Evolutionary conservation across 2,888 invertebrate genomes (phyloP).

Genomic region (Elegia similella): DNA sequence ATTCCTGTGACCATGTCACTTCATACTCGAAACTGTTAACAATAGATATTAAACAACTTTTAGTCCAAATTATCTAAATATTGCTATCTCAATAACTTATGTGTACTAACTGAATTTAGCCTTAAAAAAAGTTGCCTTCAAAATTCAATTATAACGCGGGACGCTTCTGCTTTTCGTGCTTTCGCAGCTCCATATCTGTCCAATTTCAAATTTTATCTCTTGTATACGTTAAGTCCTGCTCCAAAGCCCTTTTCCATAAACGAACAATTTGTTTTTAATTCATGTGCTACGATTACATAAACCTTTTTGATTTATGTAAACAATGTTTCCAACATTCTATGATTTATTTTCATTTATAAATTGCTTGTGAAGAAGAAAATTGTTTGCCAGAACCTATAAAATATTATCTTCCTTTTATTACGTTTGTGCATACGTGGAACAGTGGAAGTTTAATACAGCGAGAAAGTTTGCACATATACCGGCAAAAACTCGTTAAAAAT

Average conservation of each 20-base stretch:
- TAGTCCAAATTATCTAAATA: too few relatives aligned
- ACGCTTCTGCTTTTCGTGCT: constrained; percentile 24
- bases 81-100: not conserved
- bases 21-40: too few relatives aligned
- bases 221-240: not conserved
- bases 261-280: not conserved
- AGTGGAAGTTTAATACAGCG: constrained; percentile 20
- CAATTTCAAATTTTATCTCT: constrained; percentile 20
- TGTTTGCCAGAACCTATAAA: not conserved
- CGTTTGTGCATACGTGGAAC: not conserved
- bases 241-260: not conserved
- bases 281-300: not conserved
- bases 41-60: too few relatives aligned
- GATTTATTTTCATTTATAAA: not conserved
- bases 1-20: too few relatives aligned
- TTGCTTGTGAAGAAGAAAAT: not conserved
- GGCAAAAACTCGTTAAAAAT: constrained; percentile 51
- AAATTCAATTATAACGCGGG: constrained; percentile 37
- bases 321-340: not conserved
- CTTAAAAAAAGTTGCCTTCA: constrained; percentile 31
- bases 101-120: constrained; percentile 24
- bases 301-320: not conserved
- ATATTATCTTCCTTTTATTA: not conserved
- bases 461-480: constrained; percentile 21
- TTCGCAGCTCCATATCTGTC: constrained; percentile 23